Evolutionary conservation across 2,797 vertebrate genomes (phyloP).

Genomic region (Hafferia zeledoni): DNA sequence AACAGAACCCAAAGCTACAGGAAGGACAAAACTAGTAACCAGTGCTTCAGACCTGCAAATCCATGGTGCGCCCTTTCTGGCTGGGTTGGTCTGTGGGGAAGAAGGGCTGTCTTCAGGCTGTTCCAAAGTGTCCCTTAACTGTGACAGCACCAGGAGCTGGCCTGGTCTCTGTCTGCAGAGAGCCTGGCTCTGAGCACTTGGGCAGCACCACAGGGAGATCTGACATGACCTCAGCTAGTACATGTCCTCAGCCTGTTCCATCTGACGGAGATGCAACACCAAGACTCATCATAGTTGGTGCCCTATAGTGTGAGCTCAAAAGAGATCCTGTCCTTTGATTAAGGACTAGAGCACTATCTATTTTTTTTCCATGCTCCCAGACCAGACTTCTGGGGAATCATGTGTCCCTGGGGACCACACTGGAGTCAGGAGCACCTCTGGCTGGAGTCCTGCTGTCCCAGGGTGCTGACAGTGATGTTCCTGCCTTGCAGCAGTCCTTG

Average conservation of each 20-base stretch:
- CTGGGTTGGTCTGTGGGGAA: not conserved
- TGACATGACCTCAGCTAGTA: not conserved
- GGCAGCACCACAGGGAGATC: not conserved
- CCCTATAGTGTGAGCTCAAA: not conserved
- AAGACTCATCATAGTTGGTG: not conserved
- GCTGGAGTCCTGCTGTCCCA: not conserved
- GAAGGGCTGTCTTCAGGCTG: not conserved
- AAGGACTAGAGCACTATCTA: not conserved
- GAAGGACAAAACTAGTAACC: not conserved
- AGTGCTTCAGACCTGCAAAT: not conserved
- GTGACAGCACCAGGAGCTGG: not conserved
- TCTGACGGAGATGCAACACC: not conserved
- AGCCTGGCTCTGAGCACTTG: not conserved
- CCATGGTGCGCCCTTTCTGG: not conserved
- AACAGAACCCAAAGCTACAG: not conserved
- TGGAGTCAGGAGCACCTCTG: not conserved
- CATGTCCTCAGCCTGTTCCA: not conserved
- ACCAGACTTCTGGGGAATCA: not conserved
- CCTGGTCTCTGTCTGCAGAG: not conserved
- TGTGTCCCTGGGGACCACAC: not conserved
- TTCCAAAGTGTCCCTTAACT: not conserved
- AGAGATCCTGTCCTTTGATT: not conserved
- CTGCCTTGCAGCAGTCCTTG: not conserved
- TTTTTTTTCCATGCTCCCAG: accelerated
- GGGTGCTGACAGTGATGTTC: not conserved